Percentiles rank a stretch among this genome's conserved stretches.
Evolutionary conservation across 2,888 invertebrate species (phyloP).

Genomic region (Volucella inanis): DNA sequence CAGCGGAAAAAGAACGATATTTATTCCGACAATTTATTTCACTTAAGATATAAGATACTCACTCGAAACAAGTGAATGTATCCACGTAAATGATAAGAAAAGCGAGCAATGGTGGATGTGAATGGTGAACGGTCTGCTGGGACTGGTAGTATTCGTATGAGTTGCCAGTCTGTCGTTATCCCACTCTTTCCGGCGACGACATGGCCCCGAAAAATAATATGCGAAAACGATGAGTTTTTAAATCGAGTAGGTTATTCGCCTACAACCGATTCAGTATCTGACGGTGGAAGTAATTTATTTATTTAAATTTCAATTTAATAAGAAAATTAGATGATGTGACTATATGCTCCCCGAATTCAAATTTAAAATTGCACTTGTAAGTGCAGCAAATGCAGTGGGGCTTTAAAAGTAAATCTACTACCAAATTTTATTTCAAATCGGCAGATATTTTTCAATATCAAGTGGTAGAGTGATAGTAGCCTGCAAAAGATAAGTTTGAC

Average conservation of each 20-base stretch:
- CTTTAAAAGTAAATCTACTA: no score
- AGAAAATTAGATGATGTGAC: background rate
- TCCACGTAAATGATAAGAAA: constrained; percentile 35
- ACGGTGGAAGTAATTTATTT: constrained; percentile 24
- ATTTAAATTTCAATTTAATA: constrained; percentile 32
- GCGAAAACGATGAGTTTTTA: background rate
- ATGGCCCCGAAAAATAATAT: background rate
- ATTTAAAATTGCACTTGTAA: no score
- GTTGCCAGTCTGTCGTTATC: constrained; percentile 30
- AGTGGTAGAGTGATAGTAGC: no score
- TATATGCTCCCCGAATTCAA: no score
- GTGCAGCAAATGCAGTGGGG: no score
- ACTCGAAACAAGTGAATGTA: background rate
- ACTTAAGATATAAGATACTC: constrained; percentile 54
- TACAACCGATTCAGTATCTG: constrained; percentile 2
- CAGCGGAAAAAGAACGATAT: constrained; percentile 21
- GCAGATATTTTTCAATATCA: no score
- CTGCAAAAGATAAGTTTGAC: no score
- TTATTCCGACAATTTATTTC: constrained; percentile 68
- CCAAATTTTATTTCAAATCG: no score
- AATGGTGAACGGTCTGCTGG: background rate
- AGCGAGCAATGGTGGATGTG: constrained; percentile 9
- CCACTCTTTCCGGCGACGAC: constrained; percentile 54
- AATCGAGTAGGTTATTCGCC: background rate
- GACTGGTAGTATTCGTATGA: background rate